Percentiles rank a stretch among this genome's conserved stretches.
phyloP scores from a whole-genome alignment of 2,888 invertebrate genomes.

The Drosophila paramelanica region DNA sequence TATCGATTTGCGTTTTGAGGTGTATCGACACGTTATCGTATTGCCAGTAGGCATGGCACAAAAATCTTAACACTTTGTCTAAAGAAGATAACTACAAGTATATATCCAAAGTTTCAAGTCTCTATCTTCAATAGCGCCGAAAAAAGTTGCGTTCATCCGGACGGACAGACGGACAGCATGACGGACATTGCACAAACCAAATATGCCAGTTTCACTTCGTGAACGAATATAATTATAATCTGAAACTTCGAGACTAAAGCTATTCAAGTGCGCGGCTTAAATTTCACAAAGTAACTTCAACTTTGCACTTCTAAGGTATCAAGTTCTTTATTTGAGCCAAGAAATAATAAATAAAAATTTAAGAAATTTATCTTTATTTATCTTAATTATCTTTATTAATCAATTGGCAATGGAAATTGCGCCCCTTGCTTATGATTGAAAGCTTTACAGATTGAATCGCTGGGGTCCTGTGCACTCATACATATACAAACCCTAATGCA shows the following conservation, averaged over 20 bases:
- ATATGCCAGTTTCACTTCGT: too few relatives aligned
- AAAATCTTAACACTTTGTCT: too few relatives aligned
- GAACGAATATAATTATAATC: too few relatives aligned
- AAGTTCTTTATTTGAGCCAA: not conserved
- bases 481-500: not conserved
- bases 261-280: not conserved
- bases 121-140: too few relatives aligned
- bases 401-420: slow-evolving; percentile 7
- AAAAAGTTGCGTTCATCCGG: too few relatives aligned
- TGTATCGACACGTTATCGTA: too few relatives aligned
- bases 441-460: slow-evolving; percentile 5
- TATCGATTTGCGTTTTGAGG: too few relatives aligned
- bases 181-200: too few relatives aligned
- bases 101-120: too few relatives aligned
- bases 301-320: not conserved
- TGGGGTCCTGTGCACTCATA: slow-evolving; percentile 13
- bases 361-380: not conserved
- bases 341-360: not conserved
- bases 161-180: too few relatives aligned
- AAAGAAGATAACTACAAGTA: too few relatives aligned
- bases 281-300: not conserved
- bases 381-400: slow-evolving; percentile 21
- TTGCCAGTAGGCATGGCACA: too few relatives aligned
- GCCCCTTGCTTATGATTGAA: slow-evolving; percentile 38
- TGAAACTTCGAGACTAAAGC: not conserved